Evolutionary conservation across 2,113 vertebrate species (phyloP), one percentile per base, ranked within the genome.

Genomic region (Baryphthengus martii): DNA sequence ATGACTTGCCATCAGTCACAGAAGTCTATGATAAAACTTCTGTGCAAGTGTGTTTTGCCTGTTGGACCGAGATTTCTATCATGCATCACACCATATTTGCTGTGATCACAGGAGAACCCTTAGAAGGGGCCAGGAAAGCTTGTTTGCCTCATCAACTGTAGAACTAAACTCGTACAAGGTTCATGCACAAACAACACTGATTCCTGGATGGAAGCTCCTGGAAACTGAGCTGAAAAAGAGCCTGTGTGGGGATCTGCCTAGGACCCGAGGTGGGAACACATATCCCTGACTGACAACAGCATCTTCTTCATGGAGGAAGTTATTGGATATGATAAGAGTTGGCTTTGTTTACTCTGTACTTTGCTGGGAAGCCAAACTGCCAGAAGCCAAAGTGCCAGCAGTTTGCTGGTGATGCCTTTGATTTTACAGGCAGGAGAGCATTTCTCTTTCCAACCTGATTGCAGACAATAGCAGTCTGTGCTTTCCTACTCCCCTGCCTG

Each of bases 351-450:
- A 92, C 7, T 1, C 61, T 7, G 3, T 52, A 23, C 52, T 88
- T 79, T 58, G 31, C 82, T 78, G 72, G 31, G 35, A 92, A 94
- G 59, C 68, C 79, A 86, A 83, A 92, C 68, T 91, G 74, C 85
- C 66, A 81, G 81, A 56, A 94, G 74, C 80, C 70, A 89, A 87
- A 85, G 85, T 94, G 78, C 84, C 78, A 91, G 90, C 72, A 90
- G 85, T 80, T 91, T 90, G 39, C 82, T 81, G 65, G 78, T n/a
- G 88, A 77, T 86, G 85, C 72, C 79, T 97, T 90, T 90, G 88
- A 91, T 92, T 95, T 93, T 83, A 86, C 40, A 93, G 50, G 49
- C 59, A 74, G 90, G 61, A 86, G 73, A 96, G 52, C 25, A 78
- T 67, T 86, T 94, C 35, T 93, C 56, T 93, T 85, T 63, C 78